Evolutionary conservation across 2,888 invertebrate genomes (phyloP).

Genomic region (Caenorhabditis zanzibari): DNA sequence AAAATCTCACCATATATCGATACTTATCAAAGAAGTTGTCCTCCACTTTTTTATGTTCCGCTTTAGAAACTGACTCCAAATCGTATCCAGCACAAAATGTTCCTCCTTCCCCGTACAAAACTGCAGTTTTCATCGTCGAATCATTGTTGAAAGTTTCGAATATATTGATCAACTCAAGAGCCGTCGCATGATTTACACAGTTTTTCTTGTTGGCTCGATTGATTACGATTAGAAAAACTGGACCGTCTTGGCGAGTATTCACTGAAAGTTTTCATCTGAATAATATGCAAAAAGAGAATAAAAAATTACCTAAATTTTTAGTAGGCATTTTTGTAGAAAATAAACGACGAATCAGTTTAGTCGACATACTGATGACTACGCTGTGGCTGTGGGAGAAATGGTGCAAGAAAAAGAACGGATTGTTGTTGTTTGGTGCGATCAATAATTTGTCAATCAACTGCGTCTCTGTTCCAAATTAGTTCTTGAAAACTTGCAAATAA

Average conservation of each 20-base stretch:
- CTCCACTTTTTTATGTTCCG: conserved; percentile 53
- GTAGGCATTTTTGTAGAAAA: conserved; percentile 32
- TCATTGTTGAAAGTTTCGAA: conserved; percentile 91
- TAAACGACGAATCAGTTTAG: conserved; percentile 21
- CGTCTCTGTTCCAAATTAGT: conserved; percentile 6
- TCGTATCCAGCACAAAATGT: conserved; percentile 96
- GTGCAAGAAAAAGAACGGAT: conserved; percentile 3
- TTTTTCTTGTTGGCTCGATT: conserved; percentile 92
- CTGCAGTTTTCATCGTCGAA: conserved; percentile 87
- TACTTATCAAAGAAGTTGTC: conserved; percentile 70
- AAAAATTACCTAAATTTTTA: conserved; percentile 41
- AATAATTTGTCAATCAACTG: conserved; percentile 19
- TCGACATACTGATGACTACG: conserved; percentile 42
- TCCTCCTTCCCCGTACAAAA: conserved; percentile 88
- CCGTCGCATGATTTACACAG: conserved; percentile 88
- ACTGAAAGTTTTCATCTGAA: conserved; percentile 30
- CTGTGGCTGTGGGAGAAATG: conserved; percentile 5
- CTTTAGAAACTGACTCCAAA: conserved; percentile 87
- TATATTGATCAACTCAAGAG: conserved; percentile 87
- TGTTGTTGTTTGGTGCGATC: conserved; percentile 13
- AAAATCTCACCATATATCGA: conserved; percentile 72
- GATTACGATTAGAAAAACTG: conserved; percentile 87
- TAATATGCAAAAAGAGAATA: not conserved
- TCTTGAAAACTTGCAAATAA: not conserved
- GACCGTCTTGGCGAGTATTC: conserved; percentile 33